Evolutionary conservation across 1,140 invertebrate genomes (phyloP).

Genomic region (Pogonognathellus flavescens): DNA sequence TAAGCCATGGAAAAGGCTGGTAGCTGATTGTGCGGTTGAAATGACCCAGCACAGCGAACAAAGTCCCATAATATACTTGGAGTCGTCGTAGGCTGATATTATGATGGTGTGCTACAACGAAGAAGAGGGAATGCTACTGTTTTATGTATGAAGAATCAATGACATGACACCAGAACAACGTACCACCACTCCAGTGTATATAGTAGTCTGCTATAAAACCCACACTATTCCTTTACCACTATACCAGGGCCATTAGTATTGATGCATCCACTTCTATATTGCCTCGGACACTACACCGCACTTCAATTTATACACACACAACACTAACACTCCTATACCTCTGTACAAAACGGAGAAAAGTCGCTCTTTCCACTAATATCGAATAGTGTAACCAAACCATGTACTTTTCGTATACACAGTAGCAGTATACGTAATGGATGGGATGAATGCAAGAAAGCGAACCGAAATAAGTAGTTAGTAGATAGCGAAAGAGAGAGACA

Average conservation of each 20-base stretch:
- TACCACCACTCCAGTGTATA: neutral
- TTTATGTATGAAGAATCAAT: slow-evolving; percentile 52
- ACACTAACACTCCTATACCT: neutral
- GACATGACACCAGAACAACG: slow-evolving; percentile 12
- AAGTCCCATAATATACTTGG: too few relatives aligned
- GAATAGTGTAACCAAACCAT: neutral
- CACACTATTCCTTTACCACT: neutral
- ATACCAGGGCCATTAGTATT: neutral
- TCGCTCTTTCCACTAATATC: neutral
- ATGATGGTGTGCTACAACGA: too few relatives aligned
- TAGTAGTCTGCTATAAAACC: neutral
- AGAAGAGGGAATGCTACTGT: slow-evolving; percentile 11
- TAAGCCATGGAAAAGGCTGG: neutral
- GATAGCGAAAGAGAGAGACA: too few relatives aligned
- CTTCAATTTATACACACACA: neutral
- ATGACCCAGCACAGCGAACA: too few relatives aligned
- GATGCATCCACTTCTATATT: slow-evolving; percentile 26
- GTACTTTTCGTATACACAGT: neutral
- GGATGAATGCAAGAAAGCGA: too few relatives aligned
- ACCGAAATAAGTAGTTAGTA: too few relatives aligned
- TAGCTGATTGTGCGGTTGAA: neutral
- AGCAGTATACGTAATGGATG: neutral
- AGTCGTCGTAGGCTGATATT: too few relatives aligned
- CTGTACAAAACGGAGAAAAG: neutral
- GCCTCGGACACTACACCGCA: neutral